A percentile compares a stretch with the other conserved stretches of the same genome.
These are phyloP conservation scores for Sterrhoptilus dennistouni DNA, from an alignment of 2,113 vertebrate genomes.

Conservation along the genomic window DNA sequence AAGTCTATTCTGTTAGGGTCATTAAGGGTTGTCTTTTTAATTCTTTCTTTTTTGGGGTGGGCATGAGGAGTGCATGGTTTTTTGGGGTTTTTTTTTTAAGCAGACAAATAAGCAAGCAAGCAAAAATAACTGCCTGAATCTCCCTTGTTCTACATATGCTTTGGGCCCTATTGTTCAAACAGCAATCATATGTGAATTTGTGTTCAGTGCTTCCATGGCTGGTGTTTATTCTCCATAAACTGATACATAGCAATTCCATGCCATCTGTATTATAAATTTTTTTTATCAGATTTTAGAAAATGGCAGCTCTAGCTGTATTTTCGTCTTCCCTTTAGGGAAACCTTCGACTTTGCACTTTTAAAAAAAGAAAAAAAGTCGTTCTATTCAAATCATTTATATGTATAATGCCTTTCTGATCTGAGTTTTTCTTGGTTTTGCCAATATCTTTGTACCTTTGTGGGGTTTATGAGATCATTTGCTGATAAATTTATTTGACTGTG, in stretches of 20 bases:
- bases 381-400: background rate
- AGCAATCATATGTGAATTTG: background rate
- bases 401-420: conserved; percentile 5
- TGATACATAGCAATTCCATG: background rate
- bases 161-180: background rate
- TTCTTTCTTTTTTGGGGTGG: background rate
- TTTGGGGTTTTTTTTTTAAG: background rate
- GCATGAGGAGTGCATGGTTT: no score
- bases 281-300: background rate
- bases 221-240: background rate
- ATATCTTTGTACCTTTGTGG: background rate
- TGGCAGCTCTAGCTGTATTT: conserved; percentile 15
- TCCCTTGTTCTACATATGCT: background rate
- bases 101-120: background rate
- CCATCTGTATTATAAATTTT: background rate
- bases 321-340: background rate
- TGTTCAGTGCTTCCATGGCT: background rate
- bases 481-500: background rate
- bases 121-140: background rate
- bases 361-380: background rate
- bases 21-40: background rate
- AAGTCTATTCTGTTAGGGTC: background rate
- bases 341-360: background rate
- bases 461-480: background rate
- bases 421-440: background rate